Evolutionary conservation across 2,113 vertebrate genomes (phyloP).

Genomic region (Telmatochromis brachygnathus): DNA sequence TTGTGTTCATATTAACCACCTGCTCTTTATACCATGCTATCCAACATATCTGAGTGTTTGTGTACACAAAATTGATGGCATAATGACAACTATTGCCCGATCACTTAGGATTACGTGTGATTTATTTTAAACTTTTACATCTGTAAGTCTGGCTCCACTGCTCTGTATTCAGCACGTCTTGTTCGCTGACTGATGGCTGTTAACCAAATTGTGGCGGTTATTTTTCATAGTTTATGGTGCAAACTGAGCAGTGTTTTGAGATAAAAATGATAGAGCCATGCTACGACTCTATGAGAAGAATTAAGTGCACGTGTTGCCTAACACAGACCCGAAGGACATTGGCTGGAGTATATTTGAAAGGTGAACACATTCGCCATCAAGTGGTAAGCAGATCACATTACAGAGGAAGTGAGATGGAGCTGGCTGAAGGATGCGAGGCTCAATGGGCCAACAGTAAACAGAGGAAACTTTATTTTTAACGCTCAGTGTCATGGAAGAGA

Average conservation of each 20-base stretch:
- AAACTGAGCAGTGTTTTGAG: background rate
- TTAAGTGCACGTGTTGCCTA: background rate
- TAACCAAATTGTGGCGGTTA: background rate
- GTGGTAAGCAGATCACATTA: background rate
- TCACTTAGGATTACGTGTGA: background rate
- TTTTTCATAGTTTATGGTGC: background rate
- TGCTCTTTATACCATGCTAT: background rate
- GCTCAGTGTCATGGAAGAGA: background rate
- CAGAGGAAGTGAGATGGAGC: background rate
- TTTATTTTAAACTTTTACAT: background rate
- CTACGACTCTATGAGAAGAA: background rate
- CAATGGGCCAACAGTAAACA: background rate
- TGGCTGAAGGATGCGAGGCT: background rate
- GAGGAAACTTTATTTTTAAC: background rate
- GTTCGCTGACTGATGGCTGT: no score
- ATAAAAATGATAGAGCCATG: background rate
- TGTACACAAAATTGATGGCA: background rate
- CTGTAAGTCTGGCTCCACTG: background rate
- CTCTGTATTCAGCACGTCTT: background rate
- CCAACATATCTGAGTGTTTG: background rate
- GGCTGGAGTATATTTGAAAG: background rate
- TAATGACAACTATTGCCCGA: background rate
- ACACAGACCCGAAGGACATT: background rate
- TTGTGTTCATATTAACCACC: background rate
- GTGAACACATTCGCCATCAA: slow-evolving; percentile 13